Evolutionary conservation across 2,797 vertebrate species (phyloP).

Genomic region (Danio kyathit): DNA sequence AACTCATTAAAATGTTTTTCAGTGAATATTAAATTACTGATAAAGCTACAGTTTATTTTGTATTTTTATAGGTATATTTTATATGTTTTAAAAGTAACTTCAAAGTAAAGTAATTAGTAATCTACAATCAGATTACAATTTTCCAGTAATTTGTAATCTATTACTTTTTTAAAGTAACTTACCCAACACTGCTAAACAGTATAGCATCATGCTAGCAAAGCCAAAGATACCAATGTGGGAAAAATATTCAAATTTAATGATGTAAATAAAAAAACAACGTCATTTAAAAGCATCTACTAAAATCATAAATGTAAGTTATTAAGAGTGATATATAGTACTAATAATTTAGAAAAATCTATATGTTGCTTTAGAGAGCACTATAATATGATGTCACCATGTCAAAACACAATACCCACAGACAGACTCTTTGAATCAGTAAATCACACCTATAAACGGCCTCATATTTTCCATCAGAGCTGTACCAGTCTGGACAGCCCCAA

Average conservation of each 20-base stretch:
- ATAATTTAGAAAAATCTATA: not conserved
- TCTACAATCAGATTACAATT: no score
- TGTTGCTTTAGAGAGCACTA: not conserved
- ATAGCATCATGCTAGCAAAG: not conserved
- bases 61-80: no score
- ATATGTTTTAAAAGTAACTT: no score
- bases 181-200: not conserved
- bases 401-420: constrained; percentile 43
- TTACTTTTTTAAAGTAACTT: no score
- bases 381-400: constrained; percentile 13
- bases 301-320: constrained; percentile 4
- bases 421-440: constrained; percentile 51
- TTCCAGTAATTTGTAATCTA: no score
- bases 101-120: no score
- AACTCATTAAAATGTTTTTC: no score
- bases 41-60: no score
- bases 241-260: not conserved
- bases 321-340: not conserved
- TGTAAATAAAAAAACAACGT: not conserved
- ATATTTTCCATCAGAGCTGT: constrained; percentile 71
- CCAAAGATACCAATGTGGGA: not conserved
- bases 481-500: constrained; percentile 73
- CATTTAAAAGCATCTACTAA: not conserved
- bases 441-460: constrained; percentile 46
- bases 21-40: no score